Percentiles rank a stretch among this genome's conserved stretches.
phyloP scores from a whole-genome alignment of 2,888 invertebrate genomes.

The Aphidius colemani region DNA sequence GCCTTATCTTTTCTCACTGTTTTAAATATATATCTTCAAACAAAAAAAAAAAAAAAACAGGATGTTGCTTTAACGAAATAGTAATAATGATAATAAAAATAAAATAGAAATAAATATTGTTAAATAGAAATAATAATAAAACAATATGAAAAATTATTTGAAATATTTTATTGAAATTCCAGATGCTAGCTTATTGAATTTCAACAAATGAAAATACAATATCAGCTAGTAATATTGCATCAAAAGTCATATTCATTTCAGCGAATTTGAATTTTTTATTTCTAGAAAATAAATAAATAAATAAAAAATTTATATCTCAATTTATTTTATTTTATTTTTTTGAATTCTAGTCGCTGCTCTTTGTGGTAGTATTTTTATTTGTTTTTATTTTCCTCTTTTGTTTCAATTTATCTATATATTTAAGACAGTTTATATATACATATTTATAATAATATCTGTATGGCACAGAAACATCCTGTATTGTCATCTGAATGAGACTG shows the following conservation, averaged over 20 bases:
- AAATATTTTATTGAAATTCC: background rate
- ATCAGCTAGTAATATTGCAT: background rate
- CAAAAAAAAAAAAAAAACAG: background rate
- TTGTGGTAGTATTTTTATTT: too few relatives aligned
- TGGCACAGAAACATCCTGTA: too few relatives aligned
- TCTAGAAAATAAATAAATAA: too few relatives aligned
- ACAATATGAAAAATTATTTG: too few relatives aligned
- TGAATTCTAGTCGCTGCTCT: too few relatives aligned
- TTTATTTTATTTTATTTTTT: too few relatives aligned
- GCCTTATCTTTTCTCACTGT: background rate
- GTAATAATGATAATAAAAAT: slow-evolving; percentile 1
- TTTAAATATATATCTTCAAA: background rate
- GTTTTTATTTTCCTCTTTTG: too few relatives aligned
- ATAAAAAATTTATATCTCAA: too few relatives aligned
- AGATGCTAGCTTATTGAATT: background rate
- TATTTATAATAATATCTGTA: background rate
- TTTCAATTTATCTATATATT: too few relatives aligned
- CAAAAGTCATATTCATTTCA: too few relatives aligned
- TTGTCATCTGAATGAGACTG: slow-evolving; percentile 23
- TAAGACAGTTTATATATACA: background rate
- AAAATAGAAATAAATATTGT: background rate
- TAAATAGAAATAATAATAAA: background rate
- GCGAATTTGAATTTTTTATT: too few relatives aligned
- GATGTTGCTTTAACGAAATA: background rate
- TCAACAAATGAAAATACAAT: background rate